These are phyloP conservation scores for Ernsta delagoae DNA, from an alignment of 2,888 invertebrate species.

Conservation along the genomic window DNA sequence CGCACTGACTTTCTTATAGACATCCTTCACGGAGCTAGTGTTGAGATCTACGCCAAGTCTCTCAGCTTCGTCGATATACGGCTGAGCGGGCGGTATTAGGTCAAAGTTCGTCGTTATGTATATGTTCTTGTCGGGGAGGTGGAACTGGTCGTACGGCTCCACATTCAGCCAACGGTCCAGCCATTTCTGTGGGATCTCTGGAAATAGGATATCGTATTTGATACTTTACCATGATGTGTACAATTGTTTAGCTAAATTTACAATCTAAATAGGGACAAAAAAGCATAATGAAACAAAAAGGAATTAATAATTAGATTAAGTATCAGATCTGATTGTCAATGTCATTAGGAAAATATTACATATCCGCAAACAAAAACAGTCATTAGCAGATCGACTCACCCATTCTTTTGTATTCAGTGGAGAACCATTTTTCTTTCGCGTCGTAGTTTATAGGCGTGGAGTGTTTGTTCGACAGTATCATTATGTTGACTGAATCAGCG, in stretches of 20 bases:
- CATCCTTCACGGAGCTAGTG: constrained; percentile 61
- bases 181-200: constrained; percentile 87
- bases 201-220: constrained; percentile 14
- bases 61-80: constrained; percentile 59
- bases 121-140: constrained; percentile 89
- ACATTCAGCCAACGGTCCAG: constrained; percentile 86
- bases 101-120: constrained; percentile 90
- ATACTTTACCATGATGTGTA: no score
- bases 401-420: constrained; percentile 89
- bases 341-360: no score
- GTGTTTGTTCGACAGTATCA: constrained; percentile 87
- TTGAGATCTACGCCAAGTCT: constrained; percentile 59
- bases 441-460: constrained; percentile 82
- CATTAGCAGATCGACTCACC: no score
- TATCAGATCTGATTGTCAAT: no score
- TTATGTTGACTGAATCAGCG: constrained; percentile 88
- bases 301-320: no score
- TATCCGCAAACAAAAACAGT: no score
- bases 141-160: constrained; percentile 84
- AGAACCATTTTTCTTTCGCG: constrained; percentile 92
- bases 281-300: no score
- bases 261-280: no score
- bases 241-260: no score
- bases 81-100: constrained; percentile 75
- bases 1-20: constrained; percentile 58